Evolutionary conservation across 2,888 invertebrate species (phyloP).

Genomic region (Andrena camellia): DNA sequence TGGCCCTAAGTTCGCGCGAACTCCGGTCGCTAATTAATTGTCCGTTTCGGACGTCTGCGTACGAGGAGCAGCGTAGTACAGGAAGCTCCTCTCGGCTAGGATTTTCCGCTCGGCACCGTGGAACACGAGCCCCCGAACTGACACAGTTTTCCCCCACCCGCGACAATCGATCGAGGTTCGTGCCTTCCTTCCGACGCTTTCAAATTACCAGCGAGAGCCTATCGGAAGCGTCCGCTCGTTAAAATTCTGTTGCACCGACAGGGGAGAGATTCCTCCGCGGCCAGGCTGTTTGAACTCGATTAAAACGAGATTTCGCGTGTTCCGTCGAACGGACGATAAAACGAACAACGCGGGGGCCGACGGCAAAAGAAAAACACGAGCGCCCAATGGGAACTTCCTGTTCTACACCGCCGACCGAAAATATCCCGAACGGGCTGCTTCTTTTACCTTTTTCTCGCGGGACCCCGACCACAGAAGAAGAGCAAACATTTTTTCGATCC

Average conservation of each 20-base stretch:
- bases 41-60: slow-evolving; percentile 38
- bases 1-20: slow-evolving; percentile 57
- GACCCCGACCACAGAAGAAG: slow-evolving; percentile 19
- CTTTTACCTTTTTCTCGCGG: background rate
- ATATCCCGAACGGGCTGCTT: slow-evolving; percentile 18
- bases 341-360: slow-evolving; percentile 15
- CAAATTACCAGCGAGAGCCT: slow-evolving; percentile 42
- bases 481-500: slow-evolving; percentile 24
- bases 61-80: slow-evolving; percentile 16
- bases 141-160: slow-evolving; percentile 39
- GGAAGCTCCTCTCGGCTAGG: background rate
- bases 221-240: slow-evolving; percentile 50
- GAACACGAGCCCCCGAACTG: slow-evolving; percentile 15
- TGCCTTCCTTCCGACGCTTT: slow-evolving; percentile 47
- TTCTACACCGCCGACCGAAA: background rate
- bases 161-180: slow-evolving; percentile 40
- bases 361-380: slow-evolving; percentile 21
- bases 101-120: slow-evolving; percentile 22
- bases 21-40: slow-evolving; percentile 67
- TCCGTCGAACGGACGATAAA: slow-evolving; percentile 38
- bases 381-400: slow-evolving; percentile 6
- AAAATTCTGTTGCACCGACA: slow-evolving; percentile 54
- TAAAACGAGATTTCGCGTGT: slow-evolving; percentile 59
- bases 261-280: slow-evolving; percentile 22
- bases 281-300: slow-evolving; percentile 46